A percentile compares a stretch with the other conserved stretches of the same genome.
Evolutionary conservation across 1,140 invertebrate species (phyloP).

Genomic region (Macrocentrus cingulum): DNA sequence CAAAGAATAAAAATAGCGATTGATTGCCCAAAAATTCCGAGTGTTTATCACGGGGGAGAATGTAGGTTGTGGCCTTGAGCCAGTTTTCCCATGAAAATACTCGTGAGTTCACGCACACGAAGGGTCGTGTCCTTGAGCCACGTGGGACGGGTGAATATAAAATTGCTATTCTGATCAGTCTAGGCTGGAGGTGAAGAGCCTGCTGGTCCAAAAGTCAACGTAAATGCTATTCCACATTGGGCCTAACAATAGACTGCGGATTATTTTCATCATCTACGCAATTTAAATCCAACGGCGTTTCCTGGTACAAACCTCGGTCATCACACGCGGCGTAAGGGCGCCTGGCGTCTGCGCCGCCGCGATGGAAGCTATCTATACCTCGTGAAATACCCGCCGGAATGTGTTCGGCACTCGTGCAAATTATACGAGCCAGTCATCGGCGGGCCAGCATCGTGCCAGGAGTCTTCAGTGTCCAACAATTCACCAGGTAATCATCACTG

Average conservation of each 20-base stretch:
- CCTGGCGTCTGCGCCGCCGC: slow-evolving; percentile 10
- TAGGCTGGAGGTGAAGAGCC: background rate
- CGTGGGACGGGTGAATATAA: background rate
- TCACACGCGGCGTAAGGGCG: background rate
- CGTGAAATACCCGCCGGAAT: slow-evolving; percentile 18
- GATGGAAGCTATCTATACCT: slow-evolving; percentile 5
- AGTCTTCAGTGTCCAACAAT: no score
- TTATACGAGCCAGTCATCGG: slow-evolving; percentile 19
- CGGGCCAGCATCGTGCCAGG: background rate
- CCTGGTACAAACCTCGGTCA: background rate
- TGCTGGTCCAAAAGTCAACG: background rate
- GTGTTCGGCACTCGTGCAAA: slow-evolving; percentile 23
- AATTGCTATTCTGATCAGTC: no score
- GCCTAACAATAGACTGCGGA: background rate
- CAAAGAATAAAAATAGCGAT: no score
- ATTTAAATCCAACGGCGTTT: no score
- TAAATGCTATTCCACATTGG: slow-evolving; percentile 1
- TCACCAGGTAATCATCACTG: no score
- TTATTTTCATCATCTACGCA: no score
- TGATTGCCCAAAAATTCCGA: background rate
- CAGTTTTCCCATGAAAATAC: background rate
- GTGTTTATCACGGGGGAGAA: background rate
- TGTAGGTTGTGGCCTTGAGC: slow-evolving; percentile 1
- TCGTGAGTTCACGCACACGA: background rate
- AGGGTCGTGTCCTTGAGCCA: background rate